Percentiles rank a stretch among this genome's conserved stretches.
Evolutionary conservation across 92 coral and sea anemone species (phyloP).

Genomic region (Siderastrea radians): DNA sequence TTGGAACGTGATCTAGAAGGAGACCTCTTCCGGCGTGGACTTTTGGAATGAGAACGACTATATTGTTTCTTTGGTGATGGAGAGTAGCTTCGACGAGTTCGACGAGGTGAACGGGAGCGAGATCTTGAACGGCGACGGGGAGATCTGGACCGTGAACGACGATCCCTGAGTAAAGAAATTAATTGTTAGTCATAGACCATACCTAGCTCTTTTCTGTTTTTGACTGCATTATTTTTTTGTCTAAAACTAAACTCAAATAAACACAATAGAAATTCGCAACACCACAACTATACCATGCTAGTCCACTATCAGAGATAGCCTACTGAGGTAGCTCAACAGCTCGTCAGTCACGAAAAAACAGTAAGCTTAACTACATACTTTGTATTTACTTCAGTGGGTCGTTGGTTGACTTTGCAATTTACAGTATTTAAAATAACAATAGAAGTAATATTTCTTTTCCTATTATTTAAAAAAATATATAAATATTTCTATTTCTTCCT

Average conservation of each 20-base stretch:
- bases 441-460: too few species aligned
- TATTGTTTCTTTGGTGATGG: slow-evolving; percentile 63
- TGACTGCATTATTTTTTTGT: too few species aligned
- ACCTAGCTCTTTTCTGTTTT: neutral
- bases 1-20: slow-evolving; percentile 73
- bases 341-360: too few species aligned
- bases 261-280: neutral
- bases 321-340: neutral
- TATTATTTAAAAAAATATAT: too few species aligned
- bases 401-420: too few species aligned
- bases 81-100: slow-evolving; percentile 46
- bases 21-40: slow-evolving; percentile 70
- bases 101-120: slow-evolving; percentile 76
- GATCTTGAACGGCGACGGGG: slow-evolving; percentile 72
- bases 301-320: too few species aligned
- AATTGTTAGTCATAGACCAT: neutral
- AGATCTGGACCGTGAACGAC: slow-evolving; percentile 75
- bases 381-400: too few species aligned
- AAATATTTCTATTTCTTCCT: too few species aligned
- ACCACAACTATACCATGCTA: too few species aligned
- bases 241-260: neutral
- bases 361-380: too few species aligned
- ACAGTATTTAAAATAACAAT: too few species aligned
- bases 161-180: slow-evolving; percentile 8
- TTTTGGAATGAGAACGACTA: slow-evolving; percentile 58